These are phyloP conservation scores for Brachyistius frenatus DNA, from an alignment of 2,113 vertebrate species.

Conservation along the genomic window DNA sequence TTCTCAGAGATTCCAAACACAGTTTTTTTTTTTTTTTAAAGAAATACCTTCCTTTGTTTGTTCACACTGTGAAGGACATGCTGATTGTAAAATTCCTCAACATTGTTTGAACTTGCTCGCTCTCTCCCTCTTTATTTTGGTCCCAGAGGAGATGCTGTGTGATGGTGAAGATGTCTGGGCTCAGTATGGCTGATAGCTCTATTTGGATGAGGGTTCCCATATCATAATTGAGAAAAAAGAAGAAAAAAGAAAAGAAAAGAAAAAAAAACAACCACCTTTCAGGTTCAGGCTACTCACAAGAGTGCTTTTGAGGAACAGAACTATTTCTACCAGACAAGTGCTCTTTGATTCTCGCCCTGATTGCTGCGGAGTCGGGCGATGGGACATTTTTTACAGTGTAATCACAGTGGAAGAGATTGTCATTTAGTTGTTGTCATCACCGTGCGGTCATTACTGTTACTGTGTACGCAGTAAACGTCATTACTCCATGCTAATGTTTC, in stretches of 20 bases:
- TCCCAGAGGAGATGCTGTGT: conserved; percentile 64
- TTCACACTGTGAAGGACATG: conserved; percentile 44
- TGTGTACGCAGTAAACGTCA: conserved; percentile 63
- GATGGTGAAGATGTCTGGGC: conserved; percentile 73
- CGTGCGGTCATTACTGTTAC: conserved; percentile 57
- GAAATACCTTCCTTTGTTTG: conserved; percentile 41
- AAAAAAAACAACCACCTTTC: conserved; percentile 49
- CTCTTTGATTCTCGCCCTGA: conserved; percentile 47
- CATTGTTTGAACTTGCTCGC: conserved; percentile 65
- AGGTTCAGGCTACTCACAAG: conserved; percentile 20
- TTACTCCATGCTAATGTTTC: conserved; percentile 65
- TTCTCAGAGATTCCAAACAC: conserved; percentile 7
- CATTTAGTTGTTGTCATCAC: conserved; percentile 52
- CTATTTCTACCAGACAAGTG: conserved; percentile 35
- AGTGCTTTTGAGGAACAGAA: conserved; percentile 50
- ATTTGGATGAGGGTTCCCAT: conserved; percentile 68
- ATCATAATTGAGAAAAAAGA: conserved; percentile 59
- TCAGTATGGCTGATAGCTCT: conserved; percentile 68
- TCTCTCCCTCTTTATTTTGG: conserved; percentile 50
- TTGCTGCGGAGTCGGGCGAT: conserved; percentile 2
- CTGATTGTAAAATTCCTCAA: conserved; percentile 68
- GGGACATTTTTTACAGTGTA: conserved; percentile 41
- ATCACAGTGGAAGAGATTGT: conserved; percentile 64
- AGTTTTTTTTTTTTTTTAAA: conserved; percentile 1
- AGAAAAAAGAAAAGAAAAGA: background rate